A percentile compares a stretch with the other conserved stretches of the same genome.
Evolutionary conservation across 2,888 invertebrate genomes (phyloP).

Genomic region (Hydroisotoma schaefferi): DNA sequence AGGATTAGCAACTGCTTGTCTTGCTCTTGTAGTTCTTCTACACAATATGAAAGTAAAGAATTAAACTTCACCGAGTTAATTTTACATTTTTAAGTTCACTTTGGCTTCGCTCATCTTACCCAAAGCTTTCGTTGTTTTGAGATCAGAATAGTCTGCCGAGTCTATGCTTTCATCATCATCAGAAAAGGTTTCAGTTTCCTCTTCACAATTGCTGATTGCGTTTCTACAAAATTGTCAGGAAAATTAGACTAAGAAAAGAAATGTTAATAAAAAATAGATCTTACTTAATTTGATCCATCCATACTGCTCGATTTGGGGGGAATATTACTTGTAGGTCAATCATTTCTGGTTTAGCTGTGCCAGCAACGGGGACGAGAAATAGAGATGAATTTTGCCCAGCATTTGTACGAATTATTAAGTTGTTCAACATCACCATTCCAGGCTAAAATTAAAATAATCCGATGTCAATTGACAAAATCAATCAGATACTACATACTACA

Average conservation of each 20-base stretch:
- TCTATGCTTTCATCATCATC: slow-evolving; percentile 43
- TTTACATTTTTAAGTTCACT: not conserved
- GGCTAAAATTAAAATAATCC: slow-evolving; percentile 59
- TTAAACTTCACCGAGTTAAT: not conserved
- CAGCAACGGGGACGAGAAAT: slow-evolving; percentile 82
- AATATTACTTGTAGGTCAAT: slow-evolving; percentile 83
- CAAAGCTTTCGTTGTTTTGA: slow-evolving; percentile 42
- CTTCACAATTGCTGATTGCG: slow-evolving; percentile 41
- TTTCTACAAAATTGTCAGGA: slow-evolving; percentile 23
- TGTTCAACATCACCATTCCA: slow-evolving; percentile 87
- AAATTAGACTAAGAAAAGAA: not conserved
- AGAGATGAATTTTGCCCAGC: slow-evolving; percentile 80
- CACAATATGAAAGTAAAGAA: not conserved
- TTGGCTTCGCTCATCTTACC: slow-evolving; percentile 21
- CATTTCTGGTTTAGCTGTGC: slow-evolving; percentile 91
- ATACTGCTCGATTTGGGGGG: slow-evolving; percentile 82
- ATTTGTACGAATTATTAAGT: slow-evolving; percentile 87
- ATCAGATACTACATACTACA: not conserved
- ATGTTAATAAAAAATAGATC: not conserved
- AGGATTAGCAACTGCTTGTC: slow-evolving; percentile 44
- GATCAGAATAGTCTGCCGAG: slow-evolving; percentile 41
- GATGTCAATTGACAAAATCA: not conserved
- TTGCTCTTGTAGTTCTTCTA: slow-evolving; percentile 47
- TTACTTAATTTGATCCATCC: slow-evolving; percentile 82
- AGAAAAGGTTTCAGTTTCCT: slow-evolving; percentile 43